Percentiles rank a stretch among this genome's conserved stretches.
These are phyloP conservation scores for Nesometra sesokonis DNA, from an alignment of 35 echinoderm and acorn worm species.

Conservation along the genomic window DNA sequence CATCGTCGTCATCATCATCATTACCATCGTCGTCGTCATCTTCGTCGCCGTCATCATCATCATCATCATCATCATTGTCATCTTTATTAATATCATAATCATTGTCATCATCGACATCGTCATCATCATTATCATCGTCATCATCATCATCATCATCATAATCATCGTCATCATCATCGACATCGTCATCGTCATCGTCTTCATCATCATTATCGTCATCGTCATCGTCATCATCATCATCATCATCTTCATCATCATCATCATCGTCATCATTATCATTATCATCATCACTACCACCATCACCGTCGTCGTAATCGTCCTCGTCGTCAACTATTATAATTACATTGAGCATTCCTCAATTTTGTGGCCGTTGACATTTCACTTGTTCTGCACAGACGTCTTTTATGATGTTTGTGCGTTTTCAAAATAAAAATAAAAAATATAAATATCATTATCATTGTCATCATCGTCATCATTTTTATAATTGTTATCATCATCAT, in stretches of 20 bases:
- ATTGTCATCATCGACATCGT: neutral
- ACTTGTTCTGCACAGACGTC: too few species aligned
- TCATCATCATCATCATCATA: conserved; percentile 12
- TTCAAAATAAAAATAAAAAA: conserved; percentile 25
- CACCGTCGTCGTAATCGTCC: neutral
- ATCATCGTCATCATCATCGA: conserved; percentile 35
- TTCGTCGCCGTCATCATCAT: conserved; percentile 31
- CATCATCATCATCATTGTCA: conserved; percentile 20
- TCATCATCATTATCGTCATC: conserved; percentile 25
- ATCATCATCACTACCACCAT: neutral
- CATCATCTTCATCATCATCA: conserved; percentile 34
- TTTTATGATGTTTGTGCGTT: too few species aligned
- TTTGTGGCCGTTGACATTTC: too few species aligned
- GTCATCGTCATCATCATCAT: conserved; percentile 30
- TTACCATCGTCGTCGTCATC: conserved; percentile 23
- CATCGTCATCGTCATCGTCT: conserved; percentile 17
- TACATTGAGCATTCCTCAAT: too few species aligned
- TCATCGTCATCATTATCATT: neutral
- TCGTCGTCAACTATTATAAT: too few species aligned
- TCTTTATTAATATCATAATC: neutral
- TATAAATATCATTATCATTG: conserved; percentile 23
- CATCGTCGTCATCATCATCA: neutral
- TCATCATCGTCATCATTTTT: conserved; percentile 33
- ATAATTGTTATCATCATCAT: conserved; percentile 35
- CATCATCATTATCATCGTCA: neutral